phyloP scores from a whole-genome alignment of 1,140 invertebrate species.

The Ephestia elutella region DNA sequence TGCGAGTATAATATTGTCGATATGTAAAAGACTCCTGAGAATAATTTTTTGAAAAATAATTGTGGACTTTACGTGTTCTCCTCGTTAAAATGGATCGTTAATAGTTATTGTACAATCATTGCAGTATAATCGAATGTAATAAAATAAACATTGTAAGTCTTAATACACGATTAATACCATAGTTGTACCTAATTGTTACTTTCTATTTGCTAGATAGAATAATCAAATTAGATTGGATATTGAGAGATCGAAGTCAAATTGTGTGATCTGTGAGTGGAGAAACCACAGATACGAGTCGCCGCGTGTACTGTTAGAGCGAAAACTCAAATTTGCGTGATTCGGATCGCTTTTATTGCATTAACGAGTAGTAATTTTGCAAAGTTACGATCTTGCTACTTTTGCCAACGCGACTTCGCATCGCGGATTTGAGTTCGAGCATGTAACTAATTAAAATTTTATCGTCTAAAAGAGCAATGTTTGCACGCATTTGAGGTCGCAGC shows the following conservation, averaged over 20 bases:
- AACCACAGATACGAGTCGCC: slow-evolving; percentile 25
- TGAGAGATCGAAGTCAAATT: slow-evolving; percentile 50
- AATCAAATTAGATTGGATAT: slow-evolving; percentile 71
- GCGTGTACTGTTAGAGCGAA: slow-evolving; percentile 15
- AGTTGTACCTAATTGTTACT: slow-evolving; percentile 72
- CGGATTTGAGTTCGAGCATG: neutral
- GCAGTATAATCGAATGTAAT: slow-evolving; percentile 62
- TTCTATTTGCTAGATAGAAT: slow-evolving; percentile 74
- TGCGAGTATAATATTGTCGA: slow-evolving; percentile 38
- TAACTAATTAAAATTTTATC: neutral
- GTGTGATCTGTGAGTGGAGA: slow-evolving; percentile 42
- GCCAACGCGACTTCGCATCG: neutral
- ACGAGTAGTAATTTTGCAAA: neutral
- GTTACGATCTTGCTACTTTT: neutral
- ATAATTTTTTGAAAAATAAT: slow-evolving; percentile 60
- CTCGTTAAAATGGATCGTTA: slow-evolving; percentile 61
- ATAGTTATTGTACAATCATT: slow-evolving; percentile 60
- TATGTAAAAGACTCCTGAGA: slow-evolving; percentile 39
- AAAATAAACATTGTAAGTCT: slow-evolving; percentile 43
- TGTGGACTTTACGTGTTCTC: slow-evolving; percentile 53
- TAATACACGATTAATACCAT: slow-evolving; percentile 54
- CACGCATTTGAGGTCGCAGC: neutral
- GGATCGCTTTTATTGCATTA: neutral
- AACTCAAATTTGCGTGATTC: slow-evolving; percentile 1
- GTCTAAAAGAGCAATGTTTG: neutral